A percentile compares a stretch with the other conserved stretches of the same genome.
Conservation (phyloP, 2,113 vertebrate species). For the Colinus virginianus region DNA sequence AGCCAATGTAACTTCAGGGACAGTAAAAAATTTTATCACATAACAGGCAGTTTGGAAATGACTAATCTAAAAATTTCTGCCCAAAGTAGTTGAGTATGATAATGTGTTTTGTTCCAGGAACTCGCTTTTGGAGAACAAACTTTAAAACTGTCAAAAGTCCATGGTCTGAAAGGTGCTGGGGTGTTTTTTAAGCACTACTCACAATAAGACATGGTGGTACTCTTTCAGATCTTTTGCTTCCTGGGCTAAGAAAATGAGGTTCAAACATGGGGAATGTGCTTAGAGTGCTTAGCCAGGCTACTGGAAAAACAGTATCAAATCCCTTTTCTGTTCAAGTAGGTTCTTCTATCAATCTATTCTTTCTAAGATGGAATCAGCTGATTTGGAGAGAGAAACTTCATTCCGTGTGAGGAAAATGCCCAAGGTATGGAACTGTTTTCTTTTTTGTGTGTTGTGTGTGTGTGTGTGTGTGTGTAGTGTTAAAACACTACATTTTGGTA, state of each 20-base stretch:
- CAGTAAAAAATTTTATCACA: background rate
- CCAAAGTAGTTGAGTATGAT: background rate
- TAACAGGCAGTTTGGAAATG: background rate
- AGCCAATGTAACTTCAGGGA: background rate
- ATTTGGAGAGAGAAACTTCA: background rate
- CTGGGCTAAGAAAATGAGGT: background rate
- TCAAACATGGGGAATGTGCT: background rate
- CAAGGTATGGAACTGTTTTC: background rate
- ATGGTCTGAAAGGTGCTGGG: fast-evolving
- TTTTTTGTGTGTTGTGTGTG: too few relatives aligned
- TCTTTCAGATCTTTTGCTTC: background rate
- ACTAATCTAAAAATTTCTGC: background rate
- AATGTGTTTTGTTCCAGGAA: background rate
- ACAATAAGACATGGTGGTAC: background rate
- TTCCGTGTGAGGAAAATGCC: fast-evolving
- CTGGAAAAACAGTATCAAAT: background rate
- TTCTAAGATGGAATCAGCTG: background rate
- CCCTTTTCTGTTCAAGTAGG: background rate
- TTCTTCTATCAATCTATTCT: background rate
- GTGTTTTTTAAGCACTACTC: background rate
- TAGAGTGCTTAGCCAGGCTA: background rate
- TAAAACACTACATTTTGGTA: background rate
- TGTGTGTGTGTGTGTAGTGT: background rate
- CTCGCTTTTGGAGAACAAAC: background rate
- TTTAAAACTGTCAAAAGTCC: background rate